Evolutionary conservation across 2,888 invertebrate species (phyloP), one percentile per base, ranked within the genome.

Genomic region (Trissolcus brochymenae): DNA sequence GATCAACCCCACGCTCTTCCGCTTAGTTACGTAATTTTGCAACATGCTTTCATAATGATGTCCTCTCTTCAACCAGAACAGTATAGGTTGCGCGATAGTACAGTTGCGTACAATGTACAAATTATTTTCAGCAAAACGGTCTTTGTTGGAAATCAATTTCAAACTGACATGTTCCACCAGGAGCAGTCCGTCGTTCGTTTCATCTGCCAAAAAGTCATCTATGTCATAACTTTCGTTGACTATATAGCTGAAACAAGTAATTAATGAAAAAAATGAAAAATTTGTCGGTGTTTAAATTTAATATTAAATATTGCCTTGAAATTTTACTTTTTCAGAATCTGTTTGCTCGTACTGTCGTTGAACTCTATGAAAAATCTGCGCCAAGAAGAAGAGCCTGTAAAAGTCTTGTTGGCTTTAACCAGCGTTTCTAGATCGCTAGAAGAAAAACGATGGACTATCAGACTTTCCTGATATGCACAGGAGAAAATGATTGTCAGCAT

Each of bases 1-100:
- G 4, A 55, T 17, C 7, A 57, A 6, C n/a, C 55, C 55, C 7
- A 17, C 41, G 55, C 55, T 55, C 17, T 55, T 55, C 11, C 40
- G 17, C 17, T 40, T 16, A 1, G 14, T 40, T 3, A 55, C 17
- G 6, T 14, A 55, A 13, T 40, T 55, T 16, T 16, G 40, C 40
- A 55, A 17, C 1, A 7, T 4, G 1, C 40, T 57, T 43, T 41
- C 43, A 35, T 43, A 57, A 1, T 19, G 57, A 57, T 57, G 17
- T 11, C 57, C 57, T 13, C 21, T 4, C 40, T 57, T 57, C 41
- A 57, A n/a, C 9, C 21, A 57, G 0, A 43, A 41, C 7, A 57
- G n/a, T 9, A 57, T 16, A 9, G 57, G 57, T 7, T 43, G 57
- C 21, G 19, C 35, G 2, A 43, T 21, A 6, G 40, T n/a, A 19